phyloP scores from a whole-genome alignment of 2,113 vertebrate species.

The Oenanthe melanoleuca region DNA sequence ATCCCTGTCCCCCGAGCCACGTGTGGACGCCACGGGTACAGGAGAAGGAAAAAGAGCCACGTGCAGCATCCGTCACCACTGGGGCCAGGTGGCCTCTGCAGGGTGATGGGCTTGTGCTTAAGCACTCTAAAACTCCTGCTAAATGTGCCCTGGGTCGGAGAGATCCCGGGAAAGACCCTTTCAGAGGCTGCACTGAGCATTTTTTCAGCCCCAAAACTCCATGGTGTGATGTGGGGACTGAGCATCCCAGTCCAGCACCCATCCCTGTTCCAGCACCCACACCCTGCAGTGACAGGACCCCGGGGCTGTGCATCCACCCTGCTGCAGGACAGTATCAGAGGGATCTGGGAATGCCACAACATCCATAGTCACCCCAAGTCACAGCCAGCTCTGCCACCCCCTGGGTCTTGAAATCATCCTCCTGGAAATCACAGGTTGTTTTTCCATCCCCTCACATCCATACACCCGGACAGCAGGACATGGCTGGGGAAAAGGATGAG shows the following conservation, averaged over 20 bases:
- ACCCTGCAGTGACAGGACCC: rapidly evolving
- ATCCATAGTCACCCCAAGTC: neutral
- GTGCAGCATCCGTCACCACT: neutral
- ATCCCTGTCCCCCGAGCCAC: neutral
- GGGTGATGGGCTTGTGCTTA: neutral
- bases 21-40: neutral
- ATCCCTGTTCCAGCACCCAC: neutral
- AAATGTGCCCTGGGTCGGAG: neutral
- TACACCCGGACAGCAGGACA: rapidly evolving
- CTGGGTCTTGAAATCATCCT: rapidly evolving
- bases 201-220: rapidly evolving
- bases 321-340: neutral
- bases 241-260: neutral
- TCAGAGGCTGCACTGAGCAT: neutral
- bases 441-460: neutral
- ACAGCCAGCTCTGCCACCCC: rapidly evolving
- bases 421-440: neutral
- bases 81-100: neutral
- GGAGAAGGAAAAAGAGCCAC: neutral
- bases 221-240: rapidly evolving
- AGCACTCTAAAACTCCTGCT: neutral
- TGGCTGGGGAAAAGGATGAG: neutral
- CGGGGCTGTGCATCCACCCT: rapidly evolving
- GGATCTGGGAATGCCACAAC: neutral
- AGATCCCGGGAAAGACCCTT: neutral